A percentile compares a stretch with the other conserved stretches of the same genome.
phyloP scores from a whole-genome alignment of 2,888 invertebrate species.

The Danaus chrysippus region DNA sequence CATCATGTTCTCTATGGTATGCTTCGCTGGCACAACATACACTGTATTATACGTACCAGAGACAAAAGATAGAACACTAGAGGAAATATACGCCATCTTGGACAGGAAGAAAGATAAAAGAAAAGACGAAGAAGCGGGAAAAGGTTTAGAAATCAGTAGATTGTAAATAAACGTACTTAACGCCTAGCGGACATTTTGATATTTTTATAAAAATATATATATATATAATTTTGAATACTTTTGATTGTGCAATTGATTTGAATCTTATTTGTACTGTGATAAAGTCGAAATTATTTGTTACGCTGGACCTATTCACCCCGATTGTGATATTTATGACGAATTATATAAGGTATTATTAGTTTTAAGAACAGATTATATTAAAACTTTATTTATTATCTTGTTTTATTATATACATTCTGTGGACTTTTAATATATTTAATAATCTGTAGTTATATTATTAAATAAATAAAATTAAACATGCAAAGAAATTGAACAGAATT shows the following conservation, averaged over 20 bases:
- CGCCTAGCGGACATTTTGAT: neutral
- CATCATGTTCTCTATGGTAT: slow-evolving; percentile 66
- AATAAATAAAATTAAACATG: too few relatives aligned
- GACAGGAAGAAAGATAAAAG: slow-evolving; percentile 62
- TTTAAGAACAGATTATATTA: slow-evolving; percentile 36
- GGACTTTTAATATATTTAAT: neutral
- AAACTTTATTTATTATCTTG: slow-evolving; percentile 16
- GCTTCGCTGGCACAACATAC: slow-evolving; percentile 66
- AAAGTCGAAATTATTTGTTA: slow-evolving; percentile 27
- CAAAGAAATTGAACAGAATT: too few relatives aligned
- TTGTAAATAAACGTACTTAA: slow-evolving; percentile 41
- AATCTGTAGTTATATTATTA: too few relatives aligned
- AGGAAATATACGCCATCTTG: slow-evolving; percentile 65
- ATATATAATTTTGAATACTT: neutral
- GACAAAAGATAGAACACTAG: slow-evolving; percentile 64
- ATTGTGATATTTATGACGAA: slow-evolving; percentile 51
- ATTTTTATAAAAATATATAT: neutral
- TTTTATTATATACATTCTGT: neutral
- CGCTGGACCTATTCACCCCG: slow-evolving; percentile 35
- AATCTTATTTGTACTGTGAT: slow-evolving; percentile 31
- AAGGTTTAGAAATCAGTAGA: slow-evolving; percentile 57
- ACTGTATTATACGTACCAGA: slow-evolving; percentile 71
- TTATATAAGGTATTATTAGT: slow-evolving; percentile 51
- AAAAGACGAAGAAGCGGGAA: slow-evolving; percentile 56
- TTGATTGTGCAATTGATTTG: slow-evolving; percentile 24